phyloP scores from a whole-genome alignment of 2,797 vertebrate genomes.

The Acrossocheilus wenchowensis region DNA sequence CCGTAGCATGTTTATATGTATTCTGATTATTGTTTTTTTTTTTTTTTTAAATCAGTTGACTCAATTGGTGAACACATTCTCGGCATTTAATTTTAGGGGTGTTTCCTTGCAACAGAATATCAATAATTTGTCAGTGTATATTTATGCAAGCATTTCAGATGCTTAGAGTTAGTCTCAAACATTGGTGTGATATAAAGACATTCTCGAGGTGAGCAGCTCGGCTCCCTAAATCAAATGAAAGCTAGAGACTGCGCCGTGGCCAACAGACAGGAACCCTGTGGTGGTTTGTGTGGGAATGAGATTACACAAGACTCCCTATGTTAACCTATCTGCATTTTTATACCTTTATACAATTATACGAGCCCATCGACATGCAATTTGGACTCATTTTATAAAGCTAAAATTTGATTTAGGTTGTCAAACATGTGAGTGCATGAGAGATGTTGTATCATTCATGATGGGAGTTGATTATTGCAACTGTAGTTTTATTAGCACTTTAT shows the following conservation, averaged over 20 bases:
- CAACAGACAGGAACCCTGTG: slow-evolving; percentile 76
- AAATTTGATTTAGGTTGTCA: slow-evolving; percentile 65
- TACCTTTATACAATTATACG: slow-evolving; percentile 68
- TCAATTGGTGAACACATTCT: background rate
- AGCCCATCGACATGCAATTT: slow-evolving; percentile 63
- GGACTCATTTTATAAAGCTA: slow-evolving; percentile 65
- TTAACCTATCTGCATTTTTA: slow-evolving; percentile 77
- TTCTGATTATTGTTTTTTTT: background rate
- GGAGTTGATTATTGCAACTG: slow-evolving; percentile 24
- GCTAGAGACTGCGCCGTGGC: slow-evolving; percentile 70
- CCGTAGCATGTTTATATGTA: slow-evolving; percentile 17
- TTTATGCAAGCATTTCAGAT: background rate
- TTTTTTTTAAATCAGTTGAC: background rate
- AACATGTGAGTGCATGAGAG: slow-evolving; percentile 56
- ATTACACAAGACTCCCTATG: slow-evolving; percentile 72
- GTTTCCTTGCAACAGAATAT: background rate
- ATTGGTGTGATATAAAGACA: slow-evolving; percentile 76
- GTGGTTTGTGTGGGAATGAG: slow-evolving; percentile 78
- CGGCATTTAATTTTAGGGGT: background rate
- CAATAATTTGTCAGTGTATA: slow-evolving; percentile 7
- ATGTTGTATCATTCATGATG: slow-evolving; percentile 47
- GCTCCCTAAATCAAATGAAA: slow-evolving; percentile 79
- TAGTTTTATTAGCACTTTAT: slow-evolving; percentile 54
- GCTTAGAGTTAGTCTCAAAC: slow-evolving; percentile 73
- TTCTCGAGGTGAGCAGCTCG: slow-evolving; percentile 74